A percentile compares a stretch with the other conserved stretches of the same genome.
These are phyloP conservation scores for Rhopalosiphum nymphaeae DNA, from an alignment of 2,888 invertebrate genomes.

Conservation along the genomic window DNA sequence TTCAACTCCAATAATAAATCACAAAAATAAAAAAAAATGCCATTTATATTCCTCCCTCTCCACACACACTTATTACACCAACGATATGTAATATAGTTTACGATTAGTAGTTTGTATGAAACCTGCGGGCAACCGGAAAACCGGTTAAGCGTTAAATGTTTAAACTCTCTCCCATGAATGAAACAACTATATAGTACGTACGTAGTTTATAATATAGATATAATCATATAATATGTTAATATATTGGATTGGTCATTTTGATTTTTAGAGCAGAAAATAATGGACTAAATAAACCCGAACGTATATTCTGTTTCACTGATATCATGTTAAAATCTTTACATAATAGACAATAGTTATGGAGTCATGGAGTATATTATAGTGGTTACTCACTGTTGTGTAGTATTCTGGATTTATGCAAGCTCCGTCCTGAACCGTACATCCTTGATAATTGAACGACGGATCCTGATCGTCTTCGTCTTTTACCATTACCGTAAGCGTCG, in stretches of 20 bases:
- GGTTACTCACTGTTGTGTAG: slow-evolving; percentile 79
- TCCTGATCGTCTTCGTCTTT: slow-evolving; percentile 92
- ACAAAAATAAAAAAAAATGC: slow-evolving; percentile 20
- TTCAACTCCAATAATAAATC: not conserved
- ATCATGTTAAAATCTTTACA: not conserved
- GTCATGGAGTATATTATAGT: not conserved
- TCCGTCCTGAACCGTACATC: slow-evolving; percentile 84
- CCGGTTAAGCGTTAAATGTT: slow-evolving; percentile 49
- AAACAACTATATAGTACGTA: slow-evolving; percentile 8
- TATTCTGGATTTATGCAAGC: slow-evolving; percentile 91
- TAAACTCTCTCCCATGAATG: slow-evolving; percentile 60
- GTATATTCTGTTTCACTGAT: not conserved
- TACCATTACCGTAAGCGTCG: slow-evolving; percentile 86
- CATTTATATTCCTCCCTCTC: not conserved
- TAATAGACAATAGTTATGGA: not conserved
- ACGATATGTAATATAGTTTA: slow-evolving; percentile 38
- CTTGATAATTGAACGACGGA: slow-evolving; percentile 90
- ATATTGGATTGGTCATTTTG: slow-evolving; percentile 13
- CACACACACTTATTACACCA: not conserved
- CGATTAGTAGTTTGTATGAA: slow-evolving; percentile 33
- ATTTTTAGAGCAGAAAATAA: slow-evolving; percentile 56
- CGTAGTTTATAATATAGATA: not conserved
- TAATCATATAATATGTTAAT: slow-evolving; percentile 2
- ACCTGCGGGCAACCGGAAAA: slow-evolving; percentile 52
- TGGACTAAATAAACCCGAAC: not conserved